phyloP scores from a whole-genome alignment of 1,140 invertebrate genomes.

The Andrena cerasifolii region DNA sequence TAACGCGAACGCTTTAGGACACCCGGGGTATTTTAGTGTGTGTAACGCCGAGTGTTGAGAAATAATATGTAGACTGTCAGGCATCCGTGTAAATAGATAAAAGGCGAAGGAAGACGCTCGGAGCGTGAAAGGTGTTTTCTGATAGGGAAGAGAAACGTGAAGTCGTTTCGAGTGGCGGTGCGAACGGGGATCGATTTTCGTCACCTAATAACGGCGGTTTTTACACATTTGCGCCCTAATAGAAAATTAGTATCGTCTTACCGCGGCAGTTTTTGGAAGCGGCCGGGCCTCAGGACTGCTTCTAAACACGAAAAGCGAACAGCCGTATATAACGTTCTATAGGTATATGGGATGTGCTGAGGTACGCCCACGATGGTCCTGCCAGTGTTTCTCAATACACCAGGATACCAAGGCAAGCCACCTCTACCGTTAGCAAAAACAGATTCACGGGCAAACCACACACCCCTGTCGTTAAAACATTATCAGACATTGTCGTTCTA shows the following conservation, averaged over 20 bases:
- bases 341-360: slow-evolving; percentile 75
- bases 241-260: slow-evolving; percentile 78
- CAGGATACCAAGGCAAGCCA: not conserved
- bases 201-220: slow-evolving; percentile 64
- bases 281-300: slow-evolving; percentile 69
- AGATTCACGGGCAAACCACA: no score
- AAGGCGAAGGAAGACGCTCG: no score
- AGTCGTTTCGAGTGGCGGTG: slow-evolving; percentile 1
- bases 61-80: no score
- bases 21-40: no score
- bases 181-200: slow-evolving; percentile 53
- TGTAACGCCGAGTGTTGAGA: no score
- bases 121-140: not conserved
- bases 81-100: not conserved
- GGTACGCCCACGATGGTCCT: slow-evolving; percentile 76
- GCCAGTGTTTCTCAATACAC: slow-evolving; percentile 74
- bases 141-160: not conserved
- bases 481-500: no score
- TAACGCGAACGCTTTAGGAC: no score
- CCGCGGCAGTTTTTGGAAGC: slow-evolving; percentile 66
- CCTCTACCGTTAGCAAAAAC: not conserved
- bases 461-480: no score
- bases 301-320: slow-evolving; percentile 77
- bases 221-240: slow-evolving; percentile 70
- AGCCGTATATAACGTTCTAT: slow-evolving; percentile 73